Evolutionary conservation across 1,140 invertebrate genomes (phyloP).

Genomic region (Lamellibrachia luymesi): DNA sequence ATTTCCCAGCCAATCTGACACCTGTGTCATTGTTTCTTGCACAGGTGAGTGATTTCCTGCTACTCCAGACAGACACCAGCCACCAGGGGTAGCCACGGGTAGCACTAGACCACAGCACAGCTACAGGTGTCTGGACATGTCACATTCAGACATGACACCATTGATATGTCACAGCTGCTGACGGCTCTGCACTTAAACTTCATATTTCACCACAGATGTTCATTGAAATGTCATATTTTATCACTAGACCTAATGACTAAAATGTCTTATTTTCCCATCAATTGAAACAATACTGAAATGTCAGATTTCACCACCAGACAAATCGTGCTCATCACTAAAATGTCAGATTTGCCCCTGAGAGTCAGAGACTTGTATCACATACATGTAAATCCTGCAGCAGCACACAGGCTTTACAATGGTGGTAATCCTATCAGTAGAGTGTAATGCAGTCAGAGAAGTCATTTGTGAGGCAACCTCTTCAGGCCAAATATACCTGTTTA

Average conservation of each 20-base stretch:
- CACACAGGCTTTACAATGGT: not conserved
- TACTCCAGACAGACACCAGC: too few species aligned
- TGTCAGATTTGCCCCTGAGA: too few species aligned
- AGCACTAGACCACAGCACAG: too few species aligned
- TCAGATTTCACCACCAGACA: too few species aligned
- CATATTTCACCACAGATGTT: too few species aligned
- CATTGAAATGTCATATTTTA: too few species aligned
- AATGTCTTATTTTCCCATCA: not conserved
- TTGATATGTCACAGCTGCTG: too few species aligned
- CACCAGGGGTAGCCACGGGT: not conserved
- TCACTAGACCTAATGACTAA: not conserved
- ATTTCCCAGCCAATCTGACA: not conserved
- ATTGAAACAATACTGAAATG: too few species aligned
- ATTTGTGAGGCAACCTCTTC: not conserved
- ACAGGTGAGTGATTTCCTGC: not conserved
- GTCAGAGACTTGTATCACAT: too few species aligned
- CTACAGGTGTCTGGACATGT: too few species aligned
- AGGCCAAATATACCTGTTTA: not conserved
- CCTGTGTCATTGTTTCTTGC: not conserved
- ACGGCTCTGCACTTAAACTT: too few species aligned
- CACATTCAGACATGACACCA: too few species aligned
- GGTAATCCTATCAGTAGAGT: not conserved
- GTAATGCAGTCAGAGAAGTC: not conserved
- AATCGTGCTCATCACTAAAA: not conserved
- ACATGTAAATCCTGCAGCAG: not conserved